Percentiles rank a stretch among this genome's conserved stretches.
These are phyloP conservation scores for Oreohelix idahoensis DNA, from an alignment of 1,140 invertebrate species.

Conservation along the genomic window DNA sequence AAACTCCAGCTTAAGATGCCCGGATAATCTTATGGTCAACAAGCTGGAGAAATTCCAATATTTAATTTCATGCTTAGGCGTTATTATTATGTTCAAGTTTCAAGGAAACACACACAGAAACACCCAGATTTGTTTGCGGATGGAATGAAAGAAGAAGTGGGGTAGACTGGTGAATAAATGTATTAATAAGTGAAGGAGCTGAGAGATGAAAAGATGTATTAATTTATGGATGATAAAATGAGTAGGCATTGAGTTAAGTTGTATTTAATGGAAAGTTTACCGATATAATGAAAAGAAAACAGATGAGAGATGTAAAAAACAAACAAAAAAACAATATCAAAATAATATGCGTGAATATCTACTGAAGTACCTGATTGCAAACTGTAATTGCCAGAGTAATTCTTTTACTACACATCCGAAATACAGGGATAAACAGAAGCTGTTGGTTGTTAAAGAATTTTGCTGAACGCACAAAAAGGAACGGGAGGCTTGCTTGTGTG, in stretches of 20 bases:
- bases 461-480: not conserved
- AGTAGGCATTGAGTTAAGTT: no score
- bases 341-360: not conserved
- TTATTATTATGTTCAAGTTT: not conserved
- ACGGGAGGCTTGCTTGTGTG: not conserved
- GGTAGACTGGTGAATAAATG: not conserved
- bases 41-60: not conserved
- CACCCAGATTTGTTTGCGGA: not conserved
- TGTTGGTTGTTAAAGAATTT: not conserved
- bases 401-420: not conserved
- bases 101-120: not conserved
- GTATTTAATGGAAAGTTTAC: no score
- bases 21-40: not conserved
- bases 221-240: not conserved
- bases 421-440: not conserved
- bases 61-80: not conserved
- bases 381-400: not conserved
- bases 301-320: no score
- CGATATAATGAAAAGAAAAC: no score
- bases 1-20: not conserved
- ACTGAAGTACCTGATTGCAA: not conserved
- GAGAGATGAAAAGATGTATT: not conserved
- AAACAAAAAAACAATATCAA: no score
- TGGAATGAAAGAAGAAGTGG: not conserved
- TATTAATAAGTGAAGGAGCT: not conserved